These are phyloP conservation scores for Silvanus unidentatus DNA, from an alignment of 2,888 invertebrate genomes.

Conservation along the genomic window DNA sequence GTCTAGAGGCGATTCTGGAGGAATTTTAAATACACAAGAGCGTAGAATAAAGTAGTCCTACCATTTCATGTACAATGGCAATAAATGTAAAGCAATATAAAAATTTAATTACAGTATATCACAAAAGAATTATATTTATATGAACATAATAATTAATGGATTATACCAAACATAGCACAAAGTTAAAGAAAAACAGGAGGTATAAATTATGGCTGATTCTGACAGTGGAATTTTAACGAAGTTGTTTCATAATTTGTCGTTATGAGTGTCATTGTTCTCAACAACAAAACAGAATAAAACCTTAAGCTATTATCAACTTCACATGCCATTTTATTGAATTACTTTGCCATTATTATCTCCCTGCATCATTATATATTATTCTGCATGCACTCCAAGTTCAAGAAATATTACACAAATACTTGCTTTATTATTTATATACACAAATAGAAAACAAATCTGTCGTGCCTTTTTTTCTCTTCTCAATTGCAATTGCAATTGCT, in stretches of 20 bases:
- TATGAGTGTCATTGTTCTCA: conserved; percentile 38
- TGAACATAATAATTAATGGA: conserved; percentile 30
- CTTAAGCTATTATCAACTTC: conserved; percentile 27
- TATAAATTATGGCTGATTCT: conserved; percentile 37
- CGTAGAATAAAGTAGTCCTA: conserved; percentile 1
- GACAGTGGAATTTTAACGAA: conserved; percentile 42
- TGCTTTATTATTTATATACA: no score
- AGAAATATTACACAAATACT: not conserved
- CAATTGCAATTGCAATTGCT: no score
- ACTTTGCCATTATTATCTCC: conserved; percentile 13
- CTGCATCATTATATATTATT: no score
- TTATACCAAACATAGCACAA: conserved; percentile 21
- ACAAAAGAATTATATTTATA: conserved; percentile 29
- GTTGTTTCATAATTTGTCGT: conserved; percentile 42
- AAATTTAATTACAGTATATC: conserved; percentile 26
- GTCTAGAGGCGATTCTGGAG: not conserved
- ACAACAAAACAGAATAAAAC: conserved; percentile 27
- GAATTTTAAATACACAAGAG: not conserved
- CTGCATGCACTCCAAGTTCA: conserved; percentile 12
- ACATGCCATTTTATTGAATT: conserved; percentile 28
- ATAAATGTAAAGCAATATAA: conserved; percentile 7
- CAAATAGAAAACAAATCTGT: no score
- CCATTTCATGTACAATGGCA: conserved; percentile 2
- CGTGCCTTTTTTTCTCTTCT: no score
- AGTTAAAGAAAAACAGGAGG: conserved; percentile 28